phyloP scores from a whole-genome alignment of 2,797 vertebrate genomes.

The Syngnathus acus region DNA sequence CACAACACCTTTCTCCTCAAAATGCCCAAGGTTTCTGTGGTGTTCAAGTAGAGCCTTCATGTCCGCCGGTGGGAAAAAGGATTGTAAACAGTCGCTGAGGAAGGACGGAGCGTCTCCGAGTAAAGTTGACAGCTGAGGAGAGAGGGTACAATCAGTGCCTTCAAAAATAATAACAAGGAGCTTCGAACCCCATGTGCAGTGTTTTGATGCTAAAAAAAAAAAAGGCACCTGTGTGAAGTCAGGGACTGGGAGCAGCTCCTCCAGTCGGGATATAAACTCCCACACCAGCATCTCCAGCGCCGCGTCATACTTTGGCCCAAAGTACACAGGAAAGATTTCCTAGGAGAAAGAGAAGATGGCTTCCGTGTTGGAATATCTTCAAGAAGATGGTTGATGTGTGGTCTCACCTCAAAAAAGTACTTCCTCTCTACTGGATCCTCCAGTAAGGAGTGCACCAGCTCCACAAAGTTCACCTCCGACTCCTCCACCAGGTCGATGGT shows the following conservation, averaged over 20 bases:
- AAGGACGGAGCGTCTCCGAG: slow-evolving; percentile 54
- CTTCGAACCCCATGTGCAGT: no score
- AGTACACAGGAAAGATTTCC: slow-evolving; percentile 64
- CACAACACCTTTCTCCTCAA: slow-evolving; percentile 57
- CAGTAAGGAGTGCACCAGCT: slow-evolving; percentile 61
- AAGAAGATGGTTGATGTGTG: neutral
- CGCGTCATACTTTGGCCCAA: slow-evolving; percentile 62
- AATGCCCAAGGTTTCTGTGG: slow-evolving; percentile 60
- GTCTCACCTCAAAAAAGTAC: slow-evolving; percentile 65
- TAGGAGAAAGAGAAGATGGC: slow-evolving; percentile 14
- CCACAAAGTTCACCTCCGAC: slow-evolving; percentile 67
- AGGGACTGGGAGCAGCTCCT: slow-evolving; percentile 66
- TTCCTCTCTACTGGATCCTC: slow-evolving; percentile 55
- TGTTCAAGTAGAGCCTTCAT: slow-evolving; percentile 60
- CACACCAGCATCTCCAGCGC: slow-evolving; percentile 69
- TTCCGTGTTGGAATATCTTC: neutral
- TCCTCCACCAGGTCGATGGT: slow-evolving; percentile 66
- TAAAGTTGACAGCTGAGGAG: slow-evolving; percentile 52
- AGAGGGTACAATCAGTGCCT: slow-evolving; percentile 12
- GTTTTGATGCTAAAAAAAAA: neutral
- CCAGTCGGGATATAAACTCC: slow-evolving; percentile 74
- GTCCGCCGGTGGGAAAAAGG: slow-evolving; percentile 59
- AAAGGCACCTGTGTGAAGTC: slow-evolving; percentile 70
- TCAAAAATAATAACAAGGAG: no score
- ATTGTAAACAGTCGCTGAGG: slow-evolving; percentile 59